Conservation (phyloP, 1,140 invertebrate species). For the Diabrotica virgifera region DNA sequence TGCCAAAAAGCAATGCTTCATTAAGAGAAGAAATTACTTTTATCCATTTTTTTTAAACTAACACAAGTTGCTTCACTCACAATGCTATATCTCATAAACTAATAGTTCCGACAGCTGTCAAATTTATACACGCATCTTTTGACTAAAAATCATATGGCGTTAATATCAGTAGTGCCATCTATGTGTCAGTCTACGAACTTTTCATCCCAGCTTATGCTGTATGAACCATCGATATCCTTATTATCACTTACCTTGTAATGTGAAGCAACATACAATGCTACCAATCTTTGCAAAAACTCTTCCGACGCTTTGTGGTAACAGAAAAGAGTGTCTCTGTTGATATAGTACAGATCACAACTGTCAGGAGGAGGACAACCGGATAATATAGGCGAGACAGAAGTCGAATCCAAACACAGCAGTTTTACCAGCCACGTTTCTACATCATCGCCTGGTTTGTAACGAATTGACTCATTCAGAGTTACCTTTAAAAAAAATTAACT, state of each 20-base stretch:
- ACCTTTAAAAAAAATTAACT: conserved; percentile 49
- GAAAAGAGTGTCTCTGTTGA: conserved; percentile 93
- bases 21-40: too few species aligned
- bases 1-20: too few species aligned
- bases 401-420: conserved; percentile 88
- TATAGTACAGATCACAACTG: conserved; percentile 86
- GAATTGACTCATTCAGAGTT: conserved; percentile 90
- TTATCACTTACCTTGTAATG: conserved; percentile 81
- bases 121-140: too few species aligned
- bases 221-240: too few species aligned
- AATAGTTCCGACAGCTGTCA: too few species aligned
- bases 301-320: conserved; percentile 97
- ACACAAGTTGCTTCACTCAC: too few species aligned
- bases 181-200: too few species aligned
- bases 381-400: conserved; percentile 59
- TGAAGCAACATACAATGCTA: conserved; percentile 92
- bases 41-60: too few species aligned
- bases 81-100: too few species aligned
- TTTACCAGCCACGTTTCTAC: conserved; percentile 92
- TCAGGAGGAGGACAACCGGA: conserved; percentile 84
- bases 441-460: conserved; percentile 84
- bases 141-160: too few species aligned
- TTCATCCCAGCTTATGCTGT: too few species aligned
- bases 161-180: too few species aligned
- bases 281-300: conserved; percentile 86